Conservation (phyloP, 2,113 vertebrate genomes). For the Poicephalus gulielmi region DNA sequence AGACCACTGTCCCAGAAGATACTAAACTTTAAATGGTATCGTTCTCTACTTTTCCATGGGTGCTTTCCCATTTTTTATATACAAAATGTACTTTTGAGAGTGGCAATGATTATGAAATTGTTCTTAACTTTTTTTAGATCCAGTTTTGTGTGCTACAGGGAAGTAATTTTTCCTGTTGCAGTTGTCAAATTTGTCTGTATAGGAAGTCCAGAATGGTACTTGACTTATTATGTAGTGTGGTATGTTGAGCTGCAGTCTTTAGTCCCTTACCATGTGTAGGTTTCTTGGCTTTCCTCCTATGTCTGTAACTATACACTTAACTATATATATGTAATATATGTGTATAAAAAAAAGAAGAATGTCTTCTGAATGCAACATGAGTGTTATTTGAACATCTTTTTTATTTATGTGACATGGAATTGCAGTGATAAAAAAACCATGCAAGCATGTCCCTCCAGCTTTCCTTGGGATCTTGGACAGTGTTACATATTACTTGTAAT, state of each 20-base stretch:
- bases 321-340: not conserved
- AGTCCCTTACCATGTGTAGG: not conserved
- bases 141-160: not conserved
- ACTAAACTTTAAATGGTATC: not conserved
- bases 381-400: not conserved
- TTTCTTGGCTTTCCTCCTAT: not conserved
- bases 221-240: not conserved
- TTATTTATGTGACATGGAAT: not conserved
- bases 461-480: conserved; percentile 6
- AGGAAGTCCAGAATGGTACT: not conserved
- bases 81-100: not conserved
- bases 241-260: not conserved
- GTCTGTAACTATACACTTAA: not conserved
- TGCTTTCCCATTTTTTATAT: not conserved
- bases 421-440: not conserved
- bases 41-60: not conserved
- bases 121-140: not conserved
- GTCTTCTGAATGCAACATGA: not conserved
- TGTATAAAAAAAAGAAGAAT: not conserved
- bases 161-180: not conserved
- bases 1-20: not conserved
- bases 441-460: not conserved
- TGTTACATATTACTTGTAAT: not conserved
- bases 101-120: not conserved
- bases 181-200: not conserved